Conservation (phyloP, 2,888 invertebrate species). For the Ichneumoninae sp. region DNA sequence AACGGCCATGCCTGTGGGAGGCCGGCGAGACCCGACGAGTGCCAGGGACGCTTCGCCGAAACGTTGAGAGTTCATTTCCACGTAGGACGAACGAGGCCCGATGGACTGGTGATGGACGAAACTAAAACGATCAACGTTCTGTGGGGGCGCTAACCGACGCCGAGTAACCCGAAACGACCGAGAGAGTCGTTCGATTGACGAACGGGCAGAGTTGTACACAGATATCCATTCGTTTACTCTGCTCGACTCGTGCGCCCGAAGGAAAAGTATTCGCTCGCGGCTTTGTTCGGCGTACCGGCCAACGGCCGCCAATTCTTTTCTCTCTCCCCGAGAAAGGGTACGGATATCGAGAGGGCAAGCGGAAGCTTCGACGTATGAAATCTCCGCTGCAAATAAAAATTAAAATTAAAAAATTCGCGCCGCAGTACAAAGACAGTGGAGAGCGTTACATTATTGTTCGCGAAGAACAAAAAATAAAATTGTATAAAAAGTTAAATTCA, state of each 20-base stretch:
- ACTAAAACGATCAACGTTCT: neutral
- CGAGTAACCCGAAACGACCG: constrained; percentile 25
- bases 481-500: neutral
- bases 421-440: no score
- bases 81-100: constrained; percentile 46
- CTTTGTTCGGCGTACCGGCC: neutral
- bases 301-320: constrained; percentile 19
- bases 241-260: neutral
- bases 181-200: constrained; percentile 41
- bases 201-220: constrained; percentile 10
- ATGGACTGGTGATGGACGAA: constrained; percentile 1
- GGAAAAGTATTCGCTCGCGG: neutral
- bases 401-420: neutral
- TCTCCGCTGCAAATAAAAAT: neutral
- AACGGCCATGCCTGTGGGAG: neutral
- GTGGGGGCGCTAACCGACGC: constrained; percentile 3
- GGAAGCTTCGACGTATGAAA: constrained; percentile 28
- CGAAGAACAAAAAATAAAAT: no score
- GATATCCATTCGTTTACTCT: neutral
- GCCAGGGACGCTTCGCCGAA: constrained; percentile 51
- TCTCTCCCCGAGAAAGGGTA: neutral
- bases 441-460: no score
- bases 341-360: no score
- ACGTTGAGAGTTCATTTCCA: constrained; percentile 40
- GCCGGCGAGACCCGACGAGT: constrained; percentile 11